These are phyloP conservation scores for Taeniopygia guttata DNA, from an alignment of 2,797 vertebrate species.

Conservation along the genomic window DNA sequence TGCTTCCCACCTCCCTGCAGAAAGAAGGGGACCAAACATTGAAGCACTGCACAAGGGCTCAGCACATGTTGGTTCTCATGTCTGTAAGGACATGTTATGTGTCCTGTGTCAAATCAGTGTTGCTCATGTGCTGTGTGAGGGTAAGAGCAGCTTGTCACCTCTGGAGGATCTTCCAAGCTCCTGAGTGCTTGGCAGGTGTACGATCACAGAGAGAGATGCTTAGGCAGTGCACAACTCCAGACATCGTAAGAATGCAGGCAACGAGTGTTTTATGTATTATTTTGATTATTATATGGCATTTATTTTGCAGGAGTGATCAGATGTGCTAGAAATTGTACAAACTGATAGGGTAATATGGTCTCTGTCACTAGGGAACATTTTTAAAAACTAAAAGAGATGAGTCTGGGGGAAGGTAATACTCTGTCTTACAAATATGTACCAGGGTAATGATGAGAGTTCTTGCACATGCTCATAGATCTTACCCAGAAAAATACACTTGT, in stretches of 20 bases:
- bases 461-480: not conserved
- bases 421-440: not conserved
- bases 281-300: not conserved
- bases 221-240: not conserved
- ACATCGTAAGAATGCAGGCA: not conserved
- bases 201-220: not conserved
- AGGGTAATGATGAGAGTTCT: not conserved
- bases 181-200: not conserved
- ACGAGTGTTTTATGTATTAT: not conserved
- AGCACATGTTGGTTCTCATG: not conserved
- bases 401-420: not conserved
- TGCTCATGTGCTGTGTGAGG: not conserved
- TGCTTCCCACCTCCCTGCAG: fast-evolving
- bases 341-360: not conserved
- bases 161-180: not conserved
- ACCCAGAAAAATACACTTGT: not conserved
- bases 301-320: not conserved
- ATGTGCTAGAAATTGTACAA: not conserved
- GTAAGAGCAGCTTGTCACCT: not conserved
- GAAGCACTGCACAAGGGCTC: not conserved
- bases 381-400: not conserved
- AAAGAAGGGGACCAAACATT: not conserved
- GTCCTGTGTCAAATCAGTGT: not conserved
- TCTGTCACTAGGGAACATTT: not conserved
- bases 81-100: fast-evolving